A percentile compares a stretch with the other conserved stretches of the same genome.
phyloP scores from a whole-genome alignment of 2,797 vertebrate species.

The Emys orbicularis region DNA sequence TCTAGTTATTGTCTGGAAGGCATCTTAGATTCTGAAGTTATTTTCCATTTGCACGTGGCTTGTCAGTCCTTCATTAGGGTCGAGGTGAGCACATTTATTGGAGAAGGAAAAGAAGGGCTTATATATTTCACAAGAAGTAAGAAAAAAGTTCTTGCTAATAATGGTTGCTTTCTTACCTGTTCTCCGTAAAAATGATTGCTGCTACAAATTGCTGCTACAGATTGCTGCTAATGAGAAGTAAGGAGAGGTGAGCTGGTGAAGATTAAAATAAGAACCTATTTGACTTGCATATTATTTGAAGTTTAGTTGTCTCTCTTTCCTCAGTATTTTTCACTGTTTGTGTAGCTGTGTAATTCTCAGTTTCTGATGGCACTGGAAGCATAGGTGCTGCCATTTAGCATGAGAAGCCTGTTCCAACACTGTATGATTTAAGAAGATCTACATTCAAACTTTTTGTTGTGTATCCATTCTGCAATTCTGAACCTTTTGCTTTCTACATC shows the following conservation, averaged over 20 bases:
- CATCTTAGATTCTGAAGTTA: background rate
- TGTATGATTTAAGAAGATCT: background rate
- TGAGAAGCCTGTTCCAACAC: background rate
- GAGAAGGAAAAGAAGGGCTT: background rate
- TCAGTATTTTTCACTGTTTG: background rate
- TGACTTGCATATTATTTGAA: fast-evolving
- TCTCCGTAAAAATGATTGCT: background rate
- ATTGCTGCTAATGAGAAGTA: background rate
- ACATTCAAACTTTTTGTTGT: background rate
- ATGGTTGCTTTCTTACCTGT: background rate
- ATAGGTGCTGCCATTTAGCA: background rate
- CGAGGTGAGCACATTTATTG: background rate
- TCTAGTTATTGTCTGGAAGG: background rate
- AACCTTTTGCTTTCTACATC: background rate
- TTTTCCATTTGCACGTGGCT: background rate
- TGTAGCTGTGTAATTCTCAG: background rate
- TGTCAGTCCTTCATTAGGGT: background rate
- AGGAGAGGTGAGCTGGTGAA: background rate
- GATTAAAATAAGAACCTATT: background rate
- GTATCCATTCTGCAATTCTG: background rate
- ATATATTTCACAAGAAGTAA: background rate
- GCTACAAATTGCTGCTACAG: background rate
- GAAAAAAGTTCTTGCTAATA: background rate
- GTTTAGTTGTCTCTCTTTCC: background rate
- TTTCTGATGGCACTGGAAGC: background rate